These are phyloP conservation scores for Druon quercuslanigerum DNA, from an alignment of 1,140 invertebrate species.

Conservation along the genomic window DNA sequence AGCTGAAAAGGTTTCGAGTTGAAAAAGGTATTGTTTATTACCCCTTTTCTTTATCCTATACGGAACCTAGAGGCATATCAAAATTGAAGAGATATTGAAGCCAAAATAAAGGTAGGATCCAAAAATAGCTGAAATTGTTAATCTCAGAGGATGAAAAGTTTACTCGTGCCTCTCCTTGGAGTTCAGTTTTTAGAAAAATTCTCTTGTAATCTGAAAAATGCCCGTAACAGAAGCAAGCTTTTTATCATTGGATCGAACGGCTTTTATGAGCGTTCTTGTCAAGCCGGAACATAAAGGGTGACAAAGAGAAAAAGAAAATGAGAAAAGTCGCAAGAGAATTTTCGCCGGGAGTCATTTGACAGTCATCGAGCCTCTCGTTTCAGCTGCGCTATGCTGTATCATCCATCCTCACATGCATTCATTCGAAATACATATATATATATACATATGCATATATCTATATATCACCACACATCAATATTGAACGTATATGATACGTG, in stretches of 20 bases:
- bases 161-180: too few species aligned
- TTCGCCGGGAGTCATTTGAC: slow-evolving; percentile 71
- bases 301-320: slow-evolving; percentile 39
- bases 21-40: too few species aligned
- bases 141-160: too few species aligned
- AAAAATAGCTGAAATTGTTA: too few species aligned
- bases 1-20: too few species aligned
- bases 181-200: too few species aligned
- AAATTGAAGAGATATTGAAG: too few species aligned
- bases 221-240: neutral
- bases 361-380: slow-evolving; percentile 65
- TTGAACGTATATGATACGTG: slow-evolving; percentile 34
- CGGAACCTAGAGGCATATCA: too few species aligned
- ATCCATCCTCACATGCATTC: slow-evolving; percentile 37
- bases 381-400: slow-evolving; percentile 26
- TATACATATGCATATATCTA: too few species aligned
- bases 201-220: too few species aligned
- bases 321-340: slow-evolving; percentile 42
- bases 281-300: slow-evolving; percentile 37
- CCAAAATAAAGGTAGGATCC: too few species aligned
- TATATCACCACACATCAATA: slow-evolving; percentile 12
- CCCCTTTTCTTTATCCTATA: too few species aligned
- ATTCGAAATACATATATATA: slow-evolving; percentile 35
- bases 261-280: slow-evolving; percentile 21
- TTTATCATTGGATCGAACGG: slow-evolving; percentile 6